These are phyloP conservation scores for Lochmaea capreae DNA, from an alignment of 2,888 invertebrate species.

Conservation along the genomic window DNA sequence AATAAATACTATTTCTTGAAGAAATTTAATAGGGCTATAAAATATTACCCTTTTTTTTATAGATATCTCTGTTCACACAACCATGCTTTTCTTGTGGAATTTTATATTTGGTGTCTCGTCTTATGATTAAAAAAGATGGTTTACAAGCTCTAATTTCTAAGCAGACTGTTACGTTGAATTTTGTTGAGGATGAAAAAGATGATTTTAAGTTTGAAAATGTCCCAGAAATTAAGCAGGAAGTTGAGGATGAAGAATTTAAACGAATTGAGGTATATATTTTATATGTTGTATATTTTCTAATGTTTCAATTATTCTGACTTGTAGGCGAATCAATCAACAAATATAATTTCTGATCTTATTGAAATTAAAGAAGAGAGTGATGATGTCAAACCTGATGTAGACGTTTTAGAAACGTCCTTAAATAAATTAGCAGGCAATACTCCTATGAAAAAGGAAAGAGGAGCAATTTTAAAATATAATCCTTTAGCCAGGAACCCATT, in stretches of 20 bases:
- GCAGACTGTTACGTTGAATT: slow-evolving; percentile 33
- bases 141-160: slow-evolving; percentile 55
- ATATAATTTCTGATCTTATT: slow-evolving; percentile 49
- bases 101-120: slow-evolving; percentile 82
- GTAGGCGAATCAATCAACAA: slow-evolving; percentile 8
- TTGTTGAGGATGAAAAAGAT: slow-evolving; percentile 54
- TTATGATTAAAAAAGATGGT: slow-evolving; percentile 64
- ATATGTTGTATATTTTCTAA: too few relatives aligned
- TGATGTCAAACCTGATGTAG: slow-evolving; percentile 55
- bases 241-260: slow-evolving; percentile 46
- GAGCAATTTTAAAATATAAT: slow-evolving; percentile 70
- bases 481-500: slow-evolving; percentile 85
- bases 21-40: too few relatives aligned
- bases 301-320: background rate
- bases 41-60: slow-evolving; percentile 53
- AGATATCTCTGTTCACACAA: slow-evolving; percentile 76
- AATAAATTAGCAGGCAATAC: slow-evolving; percentile 48
- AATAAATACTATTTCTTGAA: slow-evolving; percentile 27
- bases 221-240: slow-evolving; percentile 52
- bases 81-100: slow-evolving; percentile 86
- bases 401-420: slow-evolving; percentile 47
- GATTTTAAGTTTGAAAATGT: slow-evolving; percentile 53
- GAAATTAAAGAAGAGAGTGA: slow-evolving; percentile 52
- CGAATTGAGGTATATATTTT: background rate
- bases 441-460: slow-evolving; percentile 43